These are phyloP conservation scores for Uromys caudimaculatus DNA, from an alignment of 2,797 vertebrate species.

Conservation along the genomic window DNA sequence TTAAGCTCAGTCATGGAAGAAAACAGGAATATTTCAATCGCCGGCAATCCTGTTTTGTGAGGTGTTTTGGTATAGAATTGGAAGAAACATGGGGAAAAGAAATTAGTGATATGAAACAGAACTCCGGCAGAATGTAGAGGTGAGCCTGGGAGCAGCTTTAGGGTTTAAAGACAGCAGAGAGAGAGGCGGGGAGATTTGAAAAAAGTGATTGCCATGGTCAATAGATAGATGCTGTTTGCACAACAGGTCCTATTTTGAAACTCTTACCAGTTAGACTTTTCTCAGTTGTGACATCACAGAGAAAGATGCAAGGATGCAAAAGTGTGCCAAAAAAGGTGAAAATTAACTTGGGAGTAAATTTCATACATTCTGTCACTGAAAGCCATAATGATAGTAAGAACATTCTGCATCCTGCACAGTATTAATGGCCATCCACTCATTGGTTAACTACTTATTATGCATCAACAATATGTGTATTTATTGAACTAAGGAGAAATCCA, in stretches of 20 bases:
- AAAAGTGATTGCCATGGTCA: background rate
- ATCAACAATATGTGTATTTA: background rate
- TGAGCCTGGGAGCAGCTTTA: background rate
- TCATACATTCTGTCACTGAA: background rate
- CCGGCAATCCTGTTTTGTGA: background rate
- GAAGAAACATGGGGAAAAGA: background rate
- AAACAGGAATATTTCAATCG: background rate
- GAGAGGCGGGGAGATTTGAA: background rate
- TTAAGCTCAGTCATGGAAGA: background rate
- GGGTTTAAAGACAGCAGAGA: background rate
- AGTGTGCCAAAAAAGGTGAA: conserved; percentile 46
- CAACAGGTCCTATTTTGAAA: background rate
- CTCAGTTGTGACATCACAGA: background rate
- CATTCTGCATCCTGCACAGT: background rate
- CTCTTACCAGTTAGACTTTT: background rate
- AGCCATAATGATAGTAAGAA: background rate
- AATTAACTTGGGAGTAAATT: conserved; percentile 15
- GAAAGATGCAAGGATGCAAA: background rate
- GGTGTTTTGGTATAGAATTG: background rate
- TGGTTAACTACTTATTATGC: background rate
- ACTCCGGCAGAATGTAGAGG: background rate
- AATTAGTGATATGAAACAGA: background rate
- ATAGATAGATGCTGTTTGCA: background rate
- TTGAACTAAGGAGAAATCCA: background rate
- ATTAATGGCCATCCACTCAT: background rate